Evolutionary conservation across 2,888 invertebrate genomes (phyloP), one percentile per base, ranked within the genome.

Genomic region (Pandemis cinnamomeana): DNA sequence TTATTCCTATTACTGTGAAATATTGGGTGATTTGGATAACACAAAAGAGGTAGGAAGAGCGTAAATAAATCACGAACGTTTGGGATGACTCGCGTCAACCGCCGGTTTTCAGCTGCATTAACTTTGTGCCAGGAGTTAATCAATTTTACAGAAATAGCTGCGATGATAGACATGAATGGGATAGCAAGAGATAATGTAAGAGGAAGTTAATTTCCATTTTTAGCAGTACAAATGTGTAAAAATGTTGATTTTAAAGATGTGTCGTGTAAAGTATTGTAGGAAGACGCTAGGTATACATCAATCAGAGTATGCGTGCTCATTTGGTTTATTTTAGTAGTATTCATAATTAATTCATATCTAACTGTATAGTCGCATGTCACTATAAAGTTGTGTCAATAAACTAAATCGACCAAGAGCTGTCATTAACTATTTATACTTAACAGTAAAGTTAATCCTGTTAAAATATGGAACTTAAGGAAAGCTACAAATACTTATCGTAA

Each of bases 41-140:
- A 67, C 62, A 67, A 62, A 58, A 48, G 15, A 36, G 66, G 66
- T 51, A 60, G 66, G 66, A 46, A 53, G 53, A 74, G 66, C n/a
- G n/a, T 36, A 53, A 42, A 70, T 75, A 75, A 75, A 69, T 69
- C 70, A 66, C 61, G 20, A 69, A 69, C 70, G 69, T 53, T 72
- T 67, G 68, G 69, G 62, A 75, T 75, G 53, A 58, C 72, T 36
- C 68, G 41, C 60, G 69, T 70, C 75, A 67, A 61, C 61, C 48
- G 46, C 36, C 61, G 41, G 69, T 75, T 75, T 72, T 75, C 48
- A 66, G 72, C 70, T 41, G 51, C 72, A 75, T 75, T 75, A 62
- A 66, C 27, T 72, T 72, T 70, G 66, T 61, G 13, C 8, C 62
- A 70, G 8, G 70, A 67, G 70, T 75, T 67, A 72, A 77, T 75